phyloP scores from a whole-genome alignment of 2,113 vertebrate genomes.

The Laticauda laticaudata region DNA sequence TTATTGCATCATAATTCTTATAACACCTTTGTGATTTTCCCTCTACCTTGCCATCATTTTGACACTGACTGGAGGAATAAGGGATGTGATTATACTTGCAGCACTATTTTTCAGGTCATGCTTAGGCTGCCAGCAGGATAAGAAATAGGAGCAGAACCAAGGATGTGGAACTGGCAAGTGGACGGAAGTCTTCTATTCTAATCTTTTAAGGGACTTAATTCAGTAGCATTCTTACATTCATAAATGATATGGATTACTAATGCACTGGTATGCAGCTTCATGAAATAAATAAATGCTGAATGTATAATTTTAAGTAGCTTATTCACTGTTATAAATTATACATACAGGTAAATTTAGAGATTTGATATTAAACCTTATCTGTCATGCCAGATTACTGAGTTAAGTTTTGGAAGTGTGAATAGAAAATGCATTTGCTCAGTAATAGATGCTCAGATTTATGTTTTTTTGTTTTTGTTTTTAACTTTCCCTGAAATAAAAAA shows the following conservation, averaged over 20 bases:
- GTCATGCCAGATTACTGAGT: neutral
- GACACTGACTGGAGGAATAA: constrained; percentile 24
- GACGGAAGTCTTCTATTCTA: neutral
- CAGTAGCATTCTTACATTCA: neutral
- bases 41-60: constrained; percentile 32
- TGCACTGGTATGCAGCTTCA: neutral
- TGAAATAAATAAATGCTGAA: neutral
- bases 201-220: neutral
- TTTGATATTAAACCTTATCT: neutral
- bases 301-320: neutral
- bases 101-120: neutral
- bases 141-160: neutral
- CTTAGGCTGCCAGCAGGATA: neutral
- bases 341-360: neutral
- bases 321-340: neutral
- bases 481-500: neutral
- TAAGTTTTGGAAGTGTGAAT: neutral
- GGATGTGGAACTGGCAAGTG: neutral
- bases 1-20: constrained; percentile 36
- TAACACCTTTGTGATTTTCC: constrained; percentile 7
- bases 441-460: neutral
- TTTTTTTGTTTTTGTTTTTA: neutral
- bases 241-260: neutral
- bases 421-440: neutral
- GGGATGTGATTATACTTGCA: neutral